Evolutionary conservation across 2,797 vertebrate genomes (phyloP), one percentile per base, ranked within the genome.

Genomic region (Pelochelys cantorii): DNA sequence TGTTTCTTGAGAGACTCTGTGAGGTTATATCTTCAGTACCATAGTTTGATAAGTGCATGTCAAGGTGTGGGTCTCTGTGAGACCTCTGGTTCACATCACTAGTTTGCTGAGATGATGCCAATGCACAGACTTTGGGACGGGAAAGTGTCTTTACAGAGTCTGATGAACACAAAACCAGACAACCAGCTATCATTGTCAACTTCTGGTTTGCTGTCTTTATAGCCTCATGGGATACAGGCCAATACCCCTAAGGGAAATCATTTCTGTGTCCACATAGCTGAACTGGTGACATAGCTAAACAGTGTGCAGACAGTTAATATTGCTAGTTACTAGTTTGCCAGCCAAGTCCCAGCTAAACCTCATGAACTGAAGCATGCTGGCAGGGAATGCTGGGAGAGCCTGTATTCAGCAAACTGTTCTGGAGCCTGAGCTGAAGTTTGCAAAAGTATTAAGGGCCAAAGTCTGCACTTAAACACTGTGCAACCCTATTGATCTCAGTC

Each of bases 281-380:
- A 77, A 77, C 23, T 77, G 74, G 37, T 77, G 42, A 52, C 13
- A 52, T 48, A 77, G 12, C 42, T 48, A 14, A 27, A 48, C 23
- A 48, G 42, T 34, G 25, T 48, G 23, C 13, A 77, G 37, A 18
- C 9, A 52, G 74, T 14, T 77, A 77, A 48, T 77, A 8, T 75
- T 75, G 42, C 25, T 14, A 27, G 12, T 75, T 75, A 48, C 10
- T 27, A 65, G 54, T 54, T 94, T 60, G 81, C 92, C 77, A 15
- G 27, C 60, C n/a, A 20, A 89, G 74, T 31, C 57, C 34, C 0
- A 0, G 77, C 65, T 81, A n/a, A 93, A 59, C 8, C 84, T 79
- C 31, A 0, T 74, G 93, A 93, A 53, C 78, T 48, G 54, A 71
- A 34, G 79, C 11, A 0, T 0, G 11, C 31, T 60, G 79, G 17